Evolutionary conservation across 2,888 invertebrate genomes (phyloP), one percentile per base, ranked within the genome.

Genomic region (Philereme vetulata): DNA sequence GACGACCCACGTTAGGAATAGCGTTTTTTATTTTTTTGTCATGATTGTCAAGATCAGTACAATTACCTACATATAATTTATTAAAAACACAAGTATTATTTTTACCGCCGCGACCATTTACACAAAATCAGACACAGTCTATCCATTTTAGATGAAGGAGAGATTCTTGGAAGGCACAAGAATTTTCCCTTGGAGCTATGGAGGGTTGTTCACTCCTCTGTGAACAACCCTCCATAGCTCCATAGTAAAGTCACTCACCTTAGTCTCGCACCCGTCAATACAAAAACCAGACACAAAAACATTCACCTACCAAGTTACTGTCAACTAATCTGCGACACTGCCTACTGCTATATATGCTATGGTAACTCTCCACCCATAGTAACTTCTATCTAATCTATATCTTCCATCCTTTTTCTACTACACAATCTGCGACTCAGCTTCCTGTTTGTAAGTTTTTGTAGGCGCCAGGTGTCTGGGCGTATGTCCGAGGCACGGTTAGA

Each of bases 391-490:
- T 57, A 51, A 48, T 47, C 47, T 45, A 43, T 9, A 44, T 0
- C 32, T n/a, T 49, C 49, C 32, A 47, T 43, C 50, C 9, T 40
- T 5, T n/a, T 9, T 55, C 51, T 60, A 34, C 7, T 9, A 38
- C 32, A 50, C 21, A 47, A 38, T 47, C 55, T 55, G 45, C 42
- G 54, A 58, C 54, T 35, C 53, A 10, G 55, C 58, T 56, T 60
- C 63, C 63, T 59, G 60, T 50, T 44, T 5, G 50, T 10, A 58
- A 21, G 61, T 67, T 70, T 71, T 73, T 72, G 62, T 65, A 21
- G 58, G 65, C 67, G 72, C 75, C 75, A 77, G 75, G 75, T 76
- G 75, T 47, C 35, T 34, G 67, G 64, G 59, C 51, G 61, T 56
- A 52, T 49, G 62, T 59, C 56, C 48, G 58, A 53, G 53, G 58